These are phyloP conservation scores for Percopsis omiscomaycus DNA, from an alignment of 2,797 vertebrate genomes.

Conservation along the genomic window DNA sequence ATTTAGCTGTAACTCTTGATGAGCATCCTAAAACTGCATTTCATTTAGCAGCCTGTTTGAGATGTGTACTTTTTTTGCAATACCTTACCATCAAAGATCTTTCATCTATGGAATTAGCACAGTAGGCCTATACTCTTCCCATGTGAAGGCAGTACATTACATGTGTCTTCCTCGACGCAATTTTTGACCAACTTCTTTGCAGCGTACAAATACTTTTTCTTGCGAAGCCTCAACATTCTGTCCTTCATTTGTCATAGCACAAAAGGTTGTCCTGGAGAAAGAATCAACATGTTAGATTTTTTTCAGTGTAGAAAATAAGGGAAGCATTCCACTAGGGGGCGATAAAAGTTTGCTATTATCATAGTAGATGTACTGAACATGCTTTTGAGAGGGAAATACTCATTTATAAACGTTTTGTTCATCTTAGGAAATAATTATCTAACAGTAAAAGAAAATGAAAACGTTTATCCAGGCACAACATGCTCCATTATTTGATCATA, in stretches of 20 bases:
- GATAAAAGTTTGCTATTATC: conserved; percentile 18
- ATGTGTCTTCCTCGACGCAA: conserved; percentile 41
- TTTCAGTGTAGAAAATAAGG: background rate
- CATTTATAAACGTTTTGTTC: background rate
- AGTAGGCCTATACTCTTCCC: no score
- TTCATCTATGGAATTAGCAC: background rate
- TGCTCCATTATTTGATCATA: no score
- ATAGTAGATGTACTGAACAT: background rate
- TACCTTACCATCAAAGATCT: background rate
- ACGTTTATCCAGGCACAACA: no score
- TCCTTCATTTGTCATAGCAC: conserved; percentile 77
- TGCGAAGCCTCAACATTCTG: conserved; percentile 76
- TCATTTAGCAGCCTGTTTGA: background rate
- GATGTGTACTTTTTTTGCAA: background rate
- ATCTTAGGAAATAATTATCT: no score
- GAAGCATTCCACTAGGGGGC: conserved; percentile 62
- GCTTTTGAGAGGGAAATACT: background rate
- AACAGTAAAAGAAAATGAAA: no score
- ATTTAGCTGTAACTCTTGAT: background rate
- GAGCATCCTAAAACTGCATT: conserved; percentile 14
- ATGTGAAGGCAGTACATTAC: background rate
- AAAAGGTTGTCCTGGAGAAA: conserved; percentile 82
- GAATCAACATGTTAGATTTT: conserved; percentile 24
- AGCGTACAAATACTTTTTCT: conserved; percentile 86
- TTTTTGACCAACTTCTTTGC: conserved; percentile 58